Conservation (phyloP, 2,113 vertebrate genomes). For the Pterophyllum scalare region DNA sequence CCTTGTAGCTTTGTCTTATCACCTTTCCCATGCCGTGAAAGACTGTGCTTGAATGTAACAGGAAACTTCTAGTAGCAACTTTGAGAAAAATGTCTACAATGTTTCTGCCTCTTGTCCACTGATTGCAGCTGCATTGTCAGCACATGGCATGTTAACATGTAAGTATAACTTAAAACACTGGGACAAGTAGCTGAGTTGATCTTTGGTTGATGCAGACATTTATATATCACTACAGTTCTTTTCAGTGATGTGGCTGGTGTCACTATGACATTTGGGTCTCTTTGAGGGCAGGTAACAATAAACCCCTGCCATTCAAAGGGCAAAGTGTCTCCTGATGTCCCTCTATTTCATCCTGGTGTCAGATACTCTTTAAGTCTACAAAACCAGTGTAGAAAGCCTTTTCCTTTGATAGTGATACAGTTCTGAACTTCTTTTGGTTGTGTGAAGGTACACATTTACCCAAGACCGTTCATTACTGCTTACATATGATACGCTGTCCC, state of each 20-base stretch:
- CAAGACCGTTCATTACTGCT: too few species aligned
- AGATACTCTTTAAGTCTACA: neutral
- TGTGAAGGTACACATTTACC: neutral
- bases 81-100: neutral
- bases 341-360: neutral
- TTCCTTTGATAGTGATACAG: neutral
- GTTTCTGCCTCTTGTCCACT: too few species aligned
- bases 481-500: neutral
- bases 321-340: neutral
- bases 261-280: conserved; percentile 28
- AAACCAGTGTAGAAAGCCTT: neutral
- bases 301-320: conserved; percentile 17
- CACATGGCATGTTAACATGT: neutral
- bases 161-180: neutral
- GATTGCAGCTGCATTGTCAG: neutral
- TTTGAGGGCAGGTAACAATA: conserved; percentile 1
- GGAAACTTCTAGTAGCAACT: neutral
- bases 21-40: conserved; percentile 40
- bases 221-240: neutral
- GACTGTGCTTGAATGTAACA: neutral
- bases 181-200: neutral
- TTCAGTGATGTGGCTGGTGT: neutral
- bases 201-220: neutral
- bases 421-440: neutral
- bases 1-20: conserved; percentile 55